Evolutionary conservation across 35 echinoderm and acorn worm genomes (phyloP).

Genomic region (Apostichopus japonicus): DNA sequence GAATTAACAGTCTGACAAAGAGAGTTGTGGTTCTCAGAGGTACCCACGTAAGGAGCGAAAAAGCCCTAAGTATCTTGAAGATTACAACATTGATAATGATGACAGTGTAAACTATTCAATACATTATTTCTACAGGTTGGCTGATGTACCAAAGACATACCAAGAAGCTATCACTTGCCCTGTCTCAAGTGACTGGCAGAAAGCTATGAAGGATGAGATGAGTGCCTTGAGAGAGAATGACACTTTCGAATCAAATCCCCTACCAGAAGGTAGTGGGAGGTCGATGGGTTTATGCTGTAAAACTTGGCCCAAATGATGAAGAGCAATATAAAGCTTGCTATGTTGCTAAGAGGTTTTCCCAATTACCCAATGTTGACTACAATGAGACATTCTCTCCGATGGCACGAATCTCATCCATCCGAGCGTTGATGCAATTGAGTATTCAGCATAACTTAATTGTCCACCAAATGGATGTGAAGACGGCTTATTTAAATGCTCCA

Average conservation of each 20-base stretch:
- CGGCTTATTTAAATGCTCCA: too few species aligned
- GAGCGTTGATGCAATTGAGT: conserved; percentile 38
- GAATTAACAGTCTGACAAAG: neutral
- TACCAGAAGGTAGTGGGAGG: conserved; percentile 10
- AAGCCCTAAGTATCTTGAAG: conserved; percentile 28
- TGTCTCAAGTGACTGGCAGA: conserved; percentile 52
- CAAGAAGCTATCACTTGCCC: conserved; percentile 38
- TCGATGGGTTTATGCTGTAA: conserved; percentile 52
- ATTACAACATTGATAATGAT: conserved; percentile 43
- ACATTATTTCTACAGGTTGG: conserved; percentile 55
- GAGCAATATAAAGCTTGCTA: too few species aligned
- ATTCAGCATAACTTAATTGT: too few species aligned
- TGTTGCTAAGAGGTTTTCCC: neutral
- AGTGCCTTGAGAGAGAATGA: conserved; percentile 32
- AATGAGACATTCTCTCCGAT: conserved; percentile 55
- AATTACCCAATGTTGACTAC: conserved; percentile 58
- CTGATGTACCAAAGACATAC: conserved; percentile 56
- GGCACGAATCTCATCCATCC: conserved; percentile 33
- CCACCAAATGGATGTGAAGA: too few species aligned
- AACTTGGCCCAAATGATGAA: neutral
- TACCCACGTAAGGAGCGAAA: conserved; percentile 41
- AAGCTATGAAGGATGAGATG: conserved; percentile 48
- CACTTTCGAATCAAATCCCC: conserved; percentile 17
- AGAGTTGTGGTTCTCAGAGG: neutral
- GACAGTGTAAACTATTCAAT: conserved; percentile 43